Percentiles rank a stretch among this genome's conserved stretches.
phyloP scores from a whole-genome alignment of 2,113 vertebrate genomes.

The Tyrannus savana region DNA sequence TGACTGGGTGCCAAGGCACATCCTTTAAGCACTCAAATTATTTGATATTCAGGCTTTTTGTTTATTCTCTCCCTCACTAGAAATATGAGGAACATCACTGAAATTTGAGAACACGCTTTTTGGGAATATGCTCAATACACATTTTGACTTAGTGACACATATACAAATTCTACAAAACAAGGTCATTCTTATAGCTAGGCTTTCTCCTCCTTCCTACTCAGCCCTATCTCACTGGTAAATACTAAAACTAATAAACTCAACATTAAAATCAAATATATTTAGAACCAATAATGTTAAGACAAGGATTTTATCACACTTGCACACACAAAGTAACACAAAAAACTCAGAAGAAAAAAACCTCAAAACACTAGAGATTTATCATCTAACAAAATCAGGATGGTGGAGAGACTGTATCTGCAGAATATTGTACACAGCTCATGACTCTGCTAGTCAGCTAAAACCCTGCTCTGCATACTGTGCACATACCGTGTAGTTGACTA shows the following conservation, averaged over 20 bases:
- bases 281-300: neutral
- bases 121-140: neutral
- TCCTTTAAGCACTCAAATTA: neutral
- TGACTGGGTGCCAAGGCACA: neutral
- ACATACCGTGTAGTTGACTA: neutral
- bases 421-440: neutral
- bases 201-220: neutral
- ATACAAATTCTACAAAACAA: neutral
- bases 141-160: neutral
- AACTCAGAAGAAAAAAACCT: neutral
- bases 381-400: neutral
- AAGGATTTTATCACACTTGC: neutral
- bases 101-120: neutral
- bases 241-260: neutral
- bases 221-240: neutral
- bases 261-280: neutral
- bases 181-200: neutral
- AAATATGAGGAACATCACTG: fast-evolving
- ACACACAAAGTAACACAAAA: neutral
- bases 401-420: neutral
- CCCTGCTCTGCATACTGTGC: neutral
- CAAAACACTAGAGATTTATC: neutral
- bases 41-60: neutral
- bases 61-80: neutral
- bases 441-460: neutral